Base-by-base conservation (phyloP, 2,888 invertebrate genomes). In the Shargacucullia verbasci region DNA sequence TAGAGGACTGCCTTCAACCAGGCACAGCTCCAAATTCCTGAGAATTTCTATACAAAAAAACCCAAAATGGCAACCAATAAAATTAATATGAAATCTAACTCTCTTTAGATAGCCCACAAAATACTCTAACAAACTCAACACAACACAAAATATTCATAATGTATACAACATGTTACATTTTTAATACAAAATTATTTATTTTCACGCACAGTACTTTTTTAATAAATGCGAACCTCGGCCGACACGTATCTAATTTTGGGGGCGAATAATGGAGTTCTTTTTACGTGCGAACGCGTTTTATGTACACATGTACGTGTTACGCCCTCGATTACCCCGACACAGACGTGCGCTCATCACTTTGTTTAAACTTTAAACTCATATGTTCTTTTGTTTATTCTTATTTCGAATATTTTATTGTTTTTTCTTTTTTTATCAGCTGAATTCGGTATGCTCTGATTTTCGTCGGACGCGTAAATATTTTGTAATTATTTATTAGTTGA, bases 211-310 rank as follows among this genome's bases (percentile, higher is more conserved):
- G 52, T 46, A 59, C 60, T 68, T 72, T 41, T 65, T 75, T 79
- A 78, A 79, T 79, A 79, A 78, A 81, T 73, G 73, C 58, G 61
- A 55, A 50, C 65, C 66, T 60, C 62, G 46, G 59, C 60, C 64
- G 40, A 79, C 74, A 73, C 80, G 84, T 82, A 78, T 78, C 82
- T 86, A 86, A 85, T 86, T 85, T 80, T 61, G 75, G 72, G 74
- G 57, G 71, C 78, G 77, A 83, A 87, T 85, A 86, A 85, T 83
- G 76, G 80, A 77, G 71, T 76, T 65, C 59, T 64, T 65, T 78
- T 72, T 82, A 86, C 87, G 85, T 87, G 86, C 73, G 52, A 78
- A 79, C 75, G 77, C 63, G 77, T 81, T 83, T 84, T 82, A 82
- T 79, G 73, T 67, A 53, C 13, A 66, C 37, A 73, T 72, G 50